Evolutionary conservation across 2,113 vertebrate species (phyloP).

Genomic region (Amazona vittata): DNA sequence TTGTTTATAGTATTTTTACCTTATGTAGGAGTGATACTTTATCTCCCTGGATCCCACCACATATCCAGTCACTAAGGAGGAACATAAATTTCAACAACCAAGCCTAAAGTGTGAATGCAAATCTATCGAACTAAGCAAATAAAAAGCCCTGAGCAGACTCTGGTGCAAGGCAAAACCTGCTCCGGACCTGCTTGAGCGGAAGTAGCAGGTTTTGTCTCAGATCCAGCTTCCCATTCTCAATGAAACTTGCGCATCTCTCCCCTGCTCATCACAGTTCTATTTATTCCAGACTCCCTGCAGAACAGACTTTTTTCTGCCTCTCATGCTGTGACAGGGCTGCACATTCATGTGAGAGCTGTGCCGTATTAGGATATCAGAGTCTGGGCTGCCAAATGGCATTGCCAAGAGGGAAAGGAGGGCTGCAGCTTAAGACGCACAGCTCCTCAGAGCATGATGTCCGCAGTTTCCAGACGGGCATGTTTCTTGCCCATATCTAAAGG

Average conservation of each 20-base stretch:
- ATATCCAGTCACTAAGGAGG: neutral
- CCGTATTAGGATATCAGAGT: neutral
- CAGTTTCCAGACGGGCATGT: neutral
- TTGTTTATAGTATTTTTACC: neutral
- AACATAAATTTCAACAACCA: neutral
- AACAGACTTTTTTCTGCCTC: neutral
- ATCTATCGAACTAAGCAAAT: neutral
- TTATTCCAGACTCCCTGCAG: neutral
- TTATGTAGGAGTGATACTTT: neutral
- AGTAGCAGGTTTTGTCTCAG: neutral
- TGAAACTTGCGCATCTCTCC: neutral
- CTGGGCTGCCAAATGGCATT: neutral
- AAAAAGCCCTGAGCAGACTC: neutral
- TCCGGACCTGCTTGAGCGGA: neutral
- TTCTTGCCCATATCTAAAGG: neutral
- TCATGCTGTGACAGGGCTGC: neutral
- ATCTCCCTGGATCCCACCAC: neutral
- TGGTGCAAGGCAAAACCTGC: neutral
- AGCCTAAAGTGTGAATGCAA: neutral
- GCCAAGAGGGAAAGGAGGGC: neutral
- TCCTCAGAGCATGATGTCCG: accelerated
- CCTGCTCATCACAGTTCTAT: neutral
- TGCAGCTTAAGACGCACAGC: accelerated
- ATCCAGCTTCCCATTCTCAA: neutral
- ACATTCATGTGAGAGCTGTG: neutral